Percentiles rank a stretch among this genome's conserved stretches.
These are phyloP conservation scores for Psophia crepitans DNA, from an alignment of 2,113 vertebrate genomes.

Conservation along the genomic window DNA sequence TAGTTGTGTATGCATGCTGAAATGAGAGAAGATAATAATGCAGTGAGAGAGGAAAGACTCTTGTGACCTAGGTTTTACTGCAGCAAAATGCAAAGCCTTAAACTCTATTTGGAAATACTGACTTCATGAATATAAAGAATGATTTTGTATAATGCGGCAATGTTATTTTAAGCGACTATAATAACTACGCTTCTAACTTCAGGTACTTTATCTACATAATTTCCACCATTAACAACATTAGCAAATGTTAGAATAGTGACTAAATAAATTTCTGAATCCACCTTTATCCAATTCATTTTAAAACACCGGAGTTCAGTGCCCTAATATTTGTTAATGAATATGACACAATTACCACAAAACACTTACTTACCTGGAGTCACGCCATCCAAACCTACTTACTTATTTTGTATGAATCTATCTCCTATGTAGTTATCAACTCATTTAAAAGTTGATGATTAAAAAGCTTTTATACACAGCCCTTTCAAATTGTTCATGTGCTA, in stretches of 20 bases:
- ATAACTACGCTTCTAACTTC: neutral
- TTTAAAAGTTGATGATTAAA: neutral
- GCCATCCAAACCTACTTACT: neutral
- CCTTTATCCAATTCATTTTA: neutral
- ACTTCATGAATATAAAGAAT: neutral
- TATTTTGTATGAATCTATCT: neutral
- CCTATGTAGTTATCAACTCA: neutral
- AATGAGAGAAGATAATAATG: conserved; percentile 20
- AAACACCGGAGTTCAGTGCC: neutral
- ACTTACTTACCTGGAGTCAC: neutral
- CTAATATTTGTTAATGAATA: neutral
- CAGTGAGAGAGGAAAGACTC: neutral
- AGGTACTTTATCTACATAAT: neutral
- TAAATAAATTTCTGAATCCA: neutral
- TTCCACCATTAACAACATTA: neutral
- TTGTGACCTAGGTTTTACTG: neutral
- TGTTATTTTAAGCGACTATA: neutral
- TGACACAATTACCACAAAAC: neutral
- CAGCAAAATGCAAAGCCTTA: neutral
- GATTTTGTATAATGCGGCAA: neutral
- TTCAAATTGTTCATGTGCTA: neutral
- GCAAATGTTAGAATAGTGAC: neutral
- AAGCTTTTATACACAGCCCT: neutral
- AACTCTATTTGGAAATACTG: neutral
- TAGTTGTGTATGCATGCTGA: conserved; percentile 74